Evolutionary conservation across 2,113 vertebrate species (phyloP).

Genomic region (Diadophis punctatus): DNA sequence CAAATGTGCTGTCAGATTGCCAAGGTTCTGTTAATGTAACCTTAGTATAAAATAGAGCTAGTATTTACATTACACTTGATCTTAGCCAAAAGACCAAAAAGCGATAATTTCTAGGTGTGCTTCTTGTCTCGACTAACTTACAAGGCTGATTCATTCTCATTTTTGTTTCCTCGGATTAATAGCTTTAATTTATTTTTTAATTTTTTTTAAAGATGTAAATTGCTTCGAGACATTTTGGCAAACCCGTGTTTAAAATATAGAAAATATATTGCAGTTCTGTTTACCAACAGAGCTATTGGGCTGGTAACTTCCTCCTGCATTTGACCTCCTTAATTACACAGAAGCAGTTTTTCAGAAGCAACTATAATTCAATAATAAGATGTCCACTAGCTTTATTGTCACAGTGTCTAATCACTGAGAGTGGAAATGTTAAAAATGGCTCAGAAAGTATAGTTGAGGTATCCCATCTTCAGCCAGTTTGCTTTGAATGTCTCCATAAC

Average conservation of each 20-base stretch:
- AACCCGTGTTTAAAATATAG: neutral
- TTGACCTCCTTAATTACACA: too few species aligned
- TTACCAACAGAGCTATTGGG: neutral
- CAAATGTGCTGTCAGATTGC: neutral
- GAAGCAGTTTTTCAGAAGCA: neutral
- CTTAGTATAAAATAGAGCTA: neutral
- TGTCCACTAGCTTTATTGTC: neutral
- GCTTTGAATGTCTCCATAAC: neutral
- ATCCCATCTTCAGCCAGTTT: neutral
- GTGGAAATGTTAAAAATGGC: neutral
- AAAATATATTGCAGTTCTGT: neutral
- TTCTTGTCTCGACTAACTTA: neutral
- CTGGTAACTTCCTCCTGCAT: neutral
- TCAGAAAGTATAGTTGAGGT: neutral
- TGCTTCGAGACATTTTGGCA: neutral
- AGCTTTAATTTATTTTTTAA: neutral
- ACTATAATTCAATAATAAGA: neutral
- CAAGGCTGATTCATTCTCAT: neutral
- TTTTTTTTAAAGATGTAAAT: neutral
- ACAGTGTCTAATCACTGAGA: neutral
- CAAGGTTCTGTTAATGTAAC: neutral
- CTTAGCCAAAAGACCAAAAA: neutral
- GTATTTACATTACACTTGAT: neutral
- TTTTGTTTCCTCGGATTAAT: neutral
- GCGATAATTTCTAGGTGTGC: neutral